Evolutionary conservation across 2,113 vertebrate genomes (phyloP), one percentile per base, ranked within the genome.

Genomic region (Salvelinus fontinalis): DNA sequence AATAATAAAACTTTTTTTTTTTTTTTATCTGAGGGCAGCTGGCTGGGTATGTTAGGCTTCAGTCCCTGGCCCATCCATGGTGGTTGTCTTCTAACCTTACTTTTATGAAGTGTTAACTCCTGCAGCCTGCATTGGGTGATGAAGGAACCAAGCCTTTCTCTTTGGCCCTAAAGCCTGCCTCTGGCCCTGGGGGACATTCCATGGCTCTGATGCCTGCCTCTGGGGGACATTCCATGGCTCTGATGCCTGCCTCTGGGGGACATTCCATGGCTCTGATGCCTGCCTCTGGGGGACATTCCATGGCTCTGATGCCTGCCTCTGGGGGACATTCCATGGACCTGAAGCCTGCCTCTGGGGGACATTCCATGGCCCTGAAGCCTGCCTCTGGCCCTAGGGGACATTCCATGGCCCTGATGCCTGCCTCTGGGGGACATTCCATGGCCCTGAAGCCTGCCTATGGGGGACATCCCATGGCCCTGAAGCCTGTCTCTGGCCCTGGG

Each of bases 11-110:
- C 5, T 0, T 5, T 31, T 88, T 90, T 90, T 85, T 86, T 69
- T 78, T 80, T 74, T 24, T 24, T 1, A 90, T 89, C 85, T 83
- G 14, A 85, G 87, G 83, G 84, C 85, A 87, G 85, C 83, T 86
- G 87, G 77, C 71, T 75, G 74, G 80, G 83, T 89, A 89, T 93
- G 86, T 88, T 89, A 89, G 87, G 82, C 84, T 89, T 71, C 71
- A 65, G 54, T 71, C 67, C 67, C 78, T 70, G 39, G 39, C 39
- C 39, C 39, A 14, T 54, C 51, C 51, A 54, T 83, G 66, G 83
- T 44, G 74, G 85, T 87, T 80, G 85, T 91, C 88, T 83, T n/a
- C 80, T 75, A 83, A 89, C 85, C 81, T 73, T 82, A 70, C 66
- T 82, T 85, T 90, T 74, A 84, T 89, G 86, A 90, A 85, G 88